A percentile compares a stretch with the other conserved stretches of the same genome.
Evolutionary conservation across 2,888 invertebrate genomes (phyloP).

Genomic region (Minunthozetes semirufus): DNA sequence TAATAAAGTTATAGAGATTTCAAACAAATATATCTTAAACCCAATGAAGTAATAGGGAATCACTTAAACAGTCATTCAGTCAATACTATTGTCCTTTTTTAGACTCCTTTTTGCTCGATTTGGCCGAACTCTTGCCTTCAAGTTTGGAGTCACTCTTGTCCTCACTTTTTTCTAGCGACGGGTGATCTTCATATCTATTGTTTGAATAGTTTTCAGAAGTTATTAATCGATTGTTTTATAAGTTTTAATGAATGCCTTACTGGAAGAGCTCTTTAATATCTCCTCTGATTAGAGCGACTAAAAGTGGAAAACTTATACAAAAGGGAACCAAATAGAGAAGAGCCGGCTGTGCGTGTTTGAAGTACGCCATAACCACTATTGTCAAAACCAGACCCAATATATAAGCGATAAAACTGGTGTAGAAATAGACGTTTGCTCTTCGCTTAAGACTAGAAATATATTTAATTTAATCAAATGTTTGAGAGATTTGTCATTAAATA

Average conservation of each 20-base stretch:
- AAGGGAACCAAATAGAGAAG: constrained; percentile 93
- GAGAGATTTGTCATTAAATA: not conserved
- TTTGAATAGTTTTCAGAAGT: not conserved
- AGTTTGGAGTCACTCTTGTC: constrained; percentile 43
- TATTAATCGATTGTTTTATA: constrained; percentile 51
- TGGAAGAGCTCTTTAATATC: constrained; percentile 75
- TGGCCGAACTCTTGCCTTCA: constrained; percentile 33
- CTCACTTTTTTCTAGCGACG: constrained; percentile 51
- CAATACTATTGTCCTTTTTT: constrained; percentile 28
- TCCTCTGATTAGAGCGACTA: constrained; percentile 79
- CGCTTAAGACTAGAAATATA: constrained; percentile 61
- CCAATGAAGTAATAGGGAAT: constrained; percentile 44
- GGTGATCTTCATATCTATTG: constrained; percentile 64
- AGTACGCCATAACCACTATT: constrained; percentile 95
- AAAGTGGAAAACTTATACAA: constrained; percentile 80
- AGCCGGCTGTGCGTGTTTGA: constrained; percentile 95
- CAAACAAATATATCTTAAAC: not conserved
- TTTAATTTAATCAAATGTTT: not conserved
- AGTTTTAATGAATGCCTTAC: not conserved
- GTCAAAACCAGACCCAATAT: constrained; percentile 85
- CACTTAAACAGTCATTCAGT: not conserved
- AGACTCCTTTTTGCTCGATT: constrained; percentile 6
- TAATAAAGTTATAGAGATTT: constrained; percentile 25
- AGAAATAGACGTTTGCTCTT: constrained; percentile 77
- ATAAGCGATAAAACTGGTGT: constrained; percentile 84